Conservation (phyloP, 2,113 vertebrate genomes). For the Calidris pugnax region DNA sequence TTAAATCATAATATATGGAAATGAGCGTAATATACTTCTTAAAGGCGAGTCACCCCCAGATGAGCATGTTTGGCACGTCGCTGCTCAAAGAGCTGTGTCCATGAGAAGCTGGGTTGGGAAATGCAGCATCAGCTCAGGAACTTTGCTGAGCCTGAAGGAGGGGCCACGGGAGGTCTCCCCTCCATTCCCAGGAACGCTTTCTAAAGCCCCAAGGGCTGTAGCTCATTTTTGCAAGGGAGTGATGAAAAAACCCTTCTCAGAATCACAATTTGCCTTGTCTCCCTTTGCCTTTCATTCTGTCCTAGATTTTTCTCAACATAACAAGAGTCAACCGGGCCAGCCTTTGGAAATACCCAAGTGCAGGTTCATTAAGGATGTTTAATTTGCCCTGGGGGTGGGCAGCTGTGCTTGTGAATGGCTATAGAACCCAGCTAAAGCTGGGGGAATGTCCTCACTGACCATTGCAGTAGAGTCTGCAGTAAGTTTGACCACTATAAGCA, state of each 20-base stretch:
- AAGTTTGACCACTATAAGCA: background rate
- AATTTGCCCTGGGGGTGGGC: background rate
- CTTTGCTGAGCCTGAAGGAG: background rate
- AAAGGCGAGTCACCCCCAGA: background rate
- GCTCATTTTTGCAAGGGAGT: background rate
- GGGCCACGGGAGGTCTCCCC: background rate
- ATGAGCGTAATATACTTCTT: accelerated
- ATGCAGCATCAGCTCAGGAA: background rate
- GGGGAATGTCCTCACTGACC: background rate
- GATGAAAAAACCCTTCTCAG: background rate
- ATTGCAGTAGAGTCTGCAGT: accelerated
- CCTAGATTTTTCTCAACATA: background rate
- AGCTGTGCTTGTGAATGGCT: background rate
- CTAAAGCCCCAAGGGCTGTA: background rate
- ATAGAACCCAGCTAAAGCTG: background rate
- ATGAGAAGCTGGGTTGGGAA: background rate
- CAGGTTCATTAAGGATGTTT: background rate
- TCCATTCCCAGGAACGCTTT: background rate
- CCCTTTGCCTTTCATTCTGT: background rate
- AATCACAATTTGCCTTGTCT: background rate
- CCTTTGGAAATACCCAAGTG: background rate
- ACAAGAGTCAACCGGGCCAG: background rate
- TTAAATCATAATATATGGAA: background rate
- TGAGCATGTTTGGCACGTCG: background rate
- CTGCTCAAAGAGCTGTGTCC: background rate